Percentiles rank a stretch among this genome's conserved stretches.
These are phyloP conservation scores for Mastigias papua DNA, from an alignment of 30 jellyfish, hydroid and myxozoan genomes.

Conservation along the genomic window DNA sequence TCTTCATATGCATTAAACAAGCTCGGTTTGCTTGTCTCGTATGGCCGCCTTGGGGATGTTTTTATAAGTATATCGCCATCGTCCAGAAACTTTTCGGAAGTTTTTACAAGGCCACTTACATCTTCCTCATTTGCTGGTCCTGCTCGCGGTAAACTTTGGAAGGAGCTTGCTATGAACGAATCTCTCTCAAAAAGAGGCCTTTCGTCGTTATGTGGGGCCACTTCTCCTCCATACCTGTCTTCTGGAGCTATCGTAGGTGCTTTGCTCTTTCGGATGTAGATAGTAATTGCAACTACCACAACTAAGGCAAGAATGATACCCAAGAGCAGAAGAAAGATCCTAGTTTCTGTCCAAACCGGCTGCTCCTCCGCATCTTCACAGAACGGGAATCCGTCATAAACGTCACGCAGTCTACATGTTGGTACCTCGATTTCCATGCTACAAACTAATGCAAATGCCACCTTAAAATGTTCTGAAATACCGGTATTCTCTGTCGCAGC, in stretches of 20 bases:
- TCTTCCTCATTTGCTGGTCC: neutral
- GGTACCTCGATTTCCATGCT: conserved; percentile 13
- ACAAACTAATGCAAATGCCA: conserved; percentile 56
- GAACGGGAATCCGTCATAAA: conserved; percentile 60
- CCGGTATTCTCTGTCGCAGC: conserved; percentile 55
- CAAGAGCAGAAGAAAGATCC: conserved; percentile 3
- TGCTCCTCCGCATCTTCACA: conserved; percentile 12
- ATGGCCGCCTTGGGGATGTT: conserved; percentile 8
- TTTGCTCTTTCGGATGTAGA: conserved; percentile 14
- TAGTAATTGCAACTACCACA: neutral
- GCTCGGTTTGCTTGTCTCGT: neutral
- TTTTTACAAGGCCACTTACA: conserved; percentile 14
- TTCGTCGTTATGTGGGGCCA: conserved; percentile 15
- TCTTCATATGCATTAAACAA: conserved; percentile 43
- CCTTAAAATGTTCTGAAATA: conserved; percentile 19
- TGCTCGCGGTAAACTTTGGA: conserved; percentile 10
- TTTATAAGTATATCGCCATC: conserved; percentile 46
- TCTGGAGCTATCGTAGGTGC: conserved; percentile 20
- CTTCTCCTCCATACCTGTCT: conserved; percentile 23
- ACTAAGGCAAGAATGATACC: conserved; percentile 16
- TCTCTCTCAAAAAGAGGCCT: conserved; percentile 3
- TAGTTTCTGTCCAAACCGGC: conserved; percentile 25
- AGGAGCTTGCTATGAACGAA: conserved; percentile 55
- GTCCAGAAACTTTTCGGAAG: conserved; percentile 23
- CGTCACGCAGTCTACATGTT: conserved; percentile 28